phyloP scores from a whole-genome alignment of 2,113 vertebrate species.

The Tyto alba region DNA sequence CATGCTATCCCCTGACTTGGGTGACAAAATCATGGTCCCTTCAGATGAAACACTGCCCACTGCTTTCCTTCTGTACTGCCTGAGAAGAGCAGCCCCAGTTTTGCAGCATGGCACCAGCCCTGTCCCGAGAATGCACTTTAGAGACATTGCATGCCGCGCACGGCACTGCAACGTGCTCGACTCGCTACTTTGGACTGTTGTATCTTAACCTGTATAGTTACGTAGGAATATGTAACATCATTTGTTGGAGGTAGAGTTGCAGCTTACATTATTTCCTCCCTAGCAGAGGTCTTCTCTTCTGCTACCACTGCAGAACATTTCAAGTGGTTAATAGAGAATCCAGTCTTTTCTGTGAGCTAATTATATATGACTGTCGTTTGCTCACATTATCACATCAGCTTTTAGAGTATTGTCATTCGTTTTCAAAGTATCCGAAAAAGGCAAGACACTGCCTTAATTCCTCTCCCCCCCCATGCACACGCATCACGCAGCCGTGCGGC shows the following conservation, averaged over 20 bases:
- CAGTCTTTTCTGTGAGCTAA: background rate
- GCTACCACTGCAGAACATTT: background rate
- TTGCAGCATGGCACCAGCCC: background rate
- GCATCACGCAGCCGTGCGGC: background rate
- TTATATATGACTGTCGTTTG: background rate
- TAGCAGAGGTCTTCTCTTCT: background rate
- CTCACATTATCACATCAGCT: background rate
- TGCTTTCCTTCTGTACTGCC: background rate
- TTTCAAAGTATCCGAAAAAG: background rate
- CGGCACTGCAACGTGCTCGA: background rate
- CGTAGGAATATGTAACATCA: background rate
- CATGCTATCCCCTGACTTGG: no score
- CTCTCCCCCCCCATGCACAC: background rate
- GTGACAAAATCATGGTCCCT: background rate
- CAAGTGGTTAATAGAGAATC: background rate
- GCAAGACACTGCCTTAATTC: background rate
- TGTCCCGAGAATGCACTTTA: background rate
- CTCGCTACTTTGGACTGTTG: rapidly evolving
- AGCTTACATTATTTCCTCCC: background rate
- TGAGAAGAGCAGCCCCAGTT: no score
- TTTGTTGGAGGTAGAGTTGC: background rate
- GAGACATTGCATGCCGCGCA: rapidly evolving
- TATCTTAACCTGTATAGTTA: background rate
- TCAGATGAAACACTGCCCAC: background rate
- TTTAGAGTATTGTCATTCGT: background rate